A percentile compares a stretch with the other conserved stretches of the same genome.
Evolutionary conservation across 2,113 vertebrate genomes (phyloP).

Genomic region (Mustelus asterias): DNA sequence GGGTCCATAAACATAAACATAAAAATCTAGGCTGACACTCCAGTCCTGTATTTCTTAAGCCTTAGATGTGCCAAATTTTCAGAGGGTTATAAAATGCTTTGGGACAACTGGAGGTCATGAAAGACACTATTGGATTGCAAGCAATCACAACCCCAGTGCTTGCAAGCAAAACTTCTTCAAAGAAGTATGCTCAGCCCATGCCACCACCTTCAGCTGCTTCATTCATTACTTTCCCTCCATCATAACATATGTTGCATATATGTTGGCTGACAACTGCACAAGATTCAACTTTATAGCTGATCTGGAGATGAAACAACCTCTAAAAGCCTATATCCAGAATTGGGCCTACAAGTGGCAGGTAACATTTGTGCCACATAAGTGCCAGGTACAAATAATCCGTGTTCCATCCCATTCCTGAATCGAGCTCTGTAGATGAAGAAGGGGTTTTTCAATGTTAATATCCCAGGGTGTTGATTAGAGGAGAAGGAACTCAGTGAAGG

Average conservation of each 20-base stretch:
- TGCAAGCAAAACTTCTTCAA: neutral
- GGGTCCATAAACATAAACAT: neutral
- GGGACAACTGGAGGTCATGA: neutral
- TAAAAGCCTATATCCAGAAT: neutral
- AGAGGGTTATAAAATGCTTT: neutral
- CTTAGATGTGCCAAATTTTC: neutral
- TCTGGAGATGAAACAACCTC: neutral
- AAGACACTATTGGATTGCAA: neutral
- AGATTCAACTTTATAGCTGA: neutral
- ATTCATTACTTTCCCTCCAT: neutral
- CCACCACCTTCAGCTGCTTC: neutral
- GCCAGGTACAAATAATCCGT: neutral
- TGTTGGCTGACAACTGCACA: neutral
- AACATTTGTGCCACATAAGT: constrained; percentile 1
- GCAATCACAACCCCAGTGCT: neutral
- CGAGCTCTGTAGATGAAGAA: neutral
- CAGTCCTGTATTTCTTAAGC: neutral
- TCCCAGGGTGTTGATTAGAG: neutral
- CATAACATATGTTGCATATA: neutral
- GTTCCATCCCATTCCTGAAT: neutral
- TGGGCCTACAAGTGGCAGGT: neutral
- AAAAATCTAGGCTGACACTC: neutral
- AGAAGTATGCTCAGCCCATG: neutral
- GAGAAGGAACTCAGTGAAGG: neutral
- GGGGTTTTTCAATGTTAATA: neutral